phyloP scores from a whole-genome alignment of 2,113 vertebrate genomes.

The Panthera leo region DNA sequence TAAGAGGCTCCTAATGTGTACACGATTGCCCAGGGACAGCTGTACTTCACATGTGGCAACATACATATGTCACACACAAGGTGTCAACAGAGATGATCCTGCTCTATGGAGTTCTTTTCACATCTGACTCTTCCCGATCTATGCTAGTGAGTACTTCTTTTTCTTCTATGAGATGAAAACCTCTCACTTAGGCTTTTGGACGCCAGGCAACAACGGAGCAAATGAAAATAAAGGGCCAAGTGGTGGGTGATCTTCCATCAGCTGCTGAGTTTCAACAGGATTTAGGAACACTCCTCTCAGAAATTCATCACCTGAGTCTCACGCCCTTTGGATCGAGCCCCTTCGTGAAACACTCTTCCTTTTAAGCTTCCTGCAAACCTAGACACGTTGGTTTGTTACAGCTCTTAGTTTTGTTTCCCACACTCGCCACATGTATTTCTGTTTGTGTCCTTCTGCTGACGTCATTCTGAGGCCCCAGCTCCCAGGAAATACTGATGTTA shows the following conservation, averaged over 20 bases:
- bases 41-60: neutral
- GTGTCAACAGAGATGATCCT: constrained; percentile 14
- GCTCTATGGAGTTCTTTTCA: neutral
- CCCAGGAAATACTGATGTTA: neutral
- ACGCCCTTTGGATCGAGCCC: neutral
- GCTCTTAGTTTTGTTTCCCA: neutral
- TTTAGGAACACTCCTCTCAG: neutral
- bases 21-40: neutral
- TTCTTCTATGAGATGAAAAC: constrained; percentile 21
- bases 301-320: neutral
- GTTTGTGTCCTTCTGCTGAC: neutral
- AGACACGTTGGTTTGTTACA: neutral
- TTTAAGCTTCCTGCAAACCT: neutral
- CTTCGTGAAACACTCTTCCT: neutral
- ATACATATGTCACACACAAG: neutral
- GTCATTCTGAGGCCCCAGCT: no score
- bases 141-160: constrained; percentile 15
- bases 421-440: neutral
- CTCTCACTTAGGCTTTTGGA: constrained; percentile 33
- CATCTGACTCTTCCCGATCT: neutral
- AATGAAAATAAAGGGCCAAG: constrained; percentile 20
- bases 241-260: neutral
- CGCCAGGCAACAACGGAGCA: neutral
- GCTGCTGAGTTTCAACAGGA: neutral
- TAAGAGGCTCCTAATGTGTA: neutral